Percentiles rank a stretch among this genome's conserved stretches.
phyloP scores from a whole-genome alignment of 2,888 invertebrate genomes.

The Plutella xylostella region DNA sequence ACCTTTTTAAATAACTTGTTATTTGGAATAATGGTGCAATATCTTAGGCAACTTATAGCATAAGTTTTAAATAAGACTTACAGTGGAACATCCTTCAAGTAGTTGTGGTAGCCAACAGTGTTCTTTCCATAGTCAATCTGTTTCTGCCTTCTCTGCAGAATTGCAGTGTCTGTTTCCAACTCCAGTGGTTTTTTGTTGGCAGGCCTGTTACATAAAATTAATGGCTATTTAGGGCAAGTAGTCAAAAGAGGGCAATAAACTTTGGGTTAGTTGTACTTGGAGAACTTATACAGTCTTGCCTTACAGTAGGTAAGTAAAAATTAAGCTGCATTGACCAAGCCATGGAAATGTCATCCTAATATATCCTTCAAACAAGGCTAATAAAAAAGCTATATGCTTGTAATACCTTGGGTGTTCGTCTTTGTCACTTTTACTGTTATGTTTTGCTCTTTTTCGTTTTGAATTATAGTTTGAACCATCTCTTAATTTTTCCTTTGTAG shows the following conservation, averaged over 20 bases:
- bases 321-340: too few relatives aligned
- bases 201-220: background rate
- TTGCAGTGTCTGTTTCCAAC: constrained; percentile 77
- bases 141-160: constrained; percentile 86
- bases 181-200: constrained; percentile 28
- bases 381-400: constrained; percentile 11
- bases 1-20: too few relatives aligned
- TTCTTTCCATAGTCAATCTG: constrained; percentile 97
- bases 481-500: constrained; percentile 30
- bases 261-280: too few relatives aligned
- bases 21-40: background rate
- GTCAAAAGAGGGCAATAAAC: background rate
- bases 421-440: constrained; percentile 31
- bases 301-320: too few relatives aligned
- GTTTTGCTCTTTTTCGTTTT: constrained; percentile 43
- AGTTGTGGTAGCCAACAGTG: constrained; percentile 87
- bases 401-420: constrained; percentile 25
- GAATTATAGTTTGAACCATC: constrained; percentile 24
- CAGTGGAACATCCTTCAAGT: constrained; percentile 76
- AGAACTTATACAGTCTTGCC: too few relatives aligned
- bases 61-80: constrained; percentile 54
- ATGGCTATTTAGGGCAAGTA: background rate
- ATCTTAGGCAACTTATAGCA: background rate
- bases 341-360: too few relatives aligned
- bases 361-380: too few relatives aligned